These are phyloP conservation scores for Heterodera schachtii DNA, from an alignment of 1,140 invertebrate genomes.

Conservation along the genomic window DNA sequence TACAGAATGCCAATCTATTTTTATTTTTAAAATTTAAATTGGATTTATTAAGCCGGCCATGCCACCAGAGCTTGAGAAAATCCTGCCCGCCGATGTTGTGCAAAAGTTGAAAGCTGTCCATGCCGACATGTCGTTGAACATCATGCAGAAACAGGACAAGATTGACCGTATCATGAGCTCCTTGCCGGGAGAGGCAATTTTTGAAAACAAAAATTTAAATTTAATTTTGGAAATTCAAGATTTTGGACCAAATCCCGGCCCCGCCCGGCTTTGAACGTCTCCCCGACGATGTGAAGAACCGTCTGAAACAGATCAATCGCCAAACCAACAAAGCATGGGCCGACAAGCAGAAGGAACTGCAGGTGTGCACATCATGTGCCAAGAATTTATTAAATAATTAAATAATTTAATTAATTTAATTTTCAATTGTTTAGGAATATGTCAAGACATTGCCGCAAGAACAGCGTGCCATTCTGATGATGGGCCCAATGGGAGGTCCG, in stretches of 20 bases:
- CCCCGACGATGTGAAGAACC: constrained; percentile 41
- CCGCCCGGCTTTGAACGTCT: constrained; percentile 54
- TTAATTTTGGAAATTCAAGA: constrained; percentile 14
- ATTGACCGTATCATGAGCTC: constrained; percentile 55
- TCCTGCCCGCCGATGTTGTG: constrained; percentile 52
- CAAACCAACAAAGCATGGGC: constrained; percentile 48
- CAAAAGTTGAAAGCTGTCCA: constrained; percentile 52
- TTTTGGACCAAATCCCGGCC: constrained; percentile 55
- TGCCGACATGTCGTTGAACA: constrained; percentile 36
- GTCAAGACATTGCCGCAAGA: constrained; percentile 38
- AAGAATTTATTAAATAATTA: neutral
- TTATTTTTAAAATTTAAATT: neutral
- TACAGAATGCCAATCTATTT: neutral
- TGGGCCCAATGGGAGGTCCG: constrained; percentile 27
- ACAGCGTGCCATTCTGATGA: constrained; percentile 38
- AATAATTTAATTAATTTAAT: neutral
- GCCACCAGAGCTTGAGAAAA: constrained; percentile 45
- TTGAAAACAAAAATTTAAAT: neutral
- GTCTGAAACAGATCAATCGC: constrained; percentile 51
- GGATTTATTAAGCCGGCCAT: constrained; percentile 44
- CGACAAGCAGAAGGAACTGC: constrained; percentile 50
- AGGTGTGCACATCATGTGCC: neutral
- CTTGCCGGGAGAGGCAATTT: constrained; percentile 40
- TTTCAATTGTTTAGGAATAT: constrained; percentile 8
- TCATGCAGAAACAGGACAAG: constrained; percentile 54